A percentile compares a stretch with the other conserved stretches of the same genome.
These are phyloP conservation scores for Brachionus rotundiformis DNA, from an alignment of 1,140 invertebrate species.

Conservation along the genomic window DNA sequence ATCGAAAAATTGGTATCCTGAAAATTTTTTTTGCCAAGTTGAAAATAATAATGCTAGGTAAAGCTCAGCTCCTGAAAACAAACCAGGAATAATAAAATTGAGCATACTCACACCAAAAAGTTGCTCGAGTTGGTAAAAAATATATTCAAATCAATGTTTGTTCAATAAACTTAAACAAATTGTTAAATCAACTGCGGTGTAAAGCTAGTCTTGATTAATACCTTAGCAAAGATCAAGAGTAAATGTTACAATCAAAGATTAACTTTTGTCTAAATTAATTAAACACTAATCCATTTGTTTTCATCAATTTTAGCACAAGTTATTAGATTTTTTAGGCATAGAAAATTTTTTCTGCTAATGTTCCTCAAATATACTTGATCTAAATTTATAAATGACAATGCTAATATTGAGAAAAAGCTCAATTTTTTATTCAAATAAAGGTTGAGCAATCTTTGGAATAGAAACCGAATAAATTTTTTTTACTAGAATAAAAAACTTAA, in stretches of 20 bases:
- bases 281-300: not conserved
- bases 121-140: not conserved
- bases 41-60: no score
- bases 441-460: not conserved
- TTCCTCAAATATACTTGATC: not conserved
- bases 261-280: slow-evolving; percentile 25
- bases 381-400: not conserved
- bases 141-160: not conserved
- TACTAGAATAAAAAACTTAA: not conserved
- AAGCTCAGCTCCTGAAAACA: no score
- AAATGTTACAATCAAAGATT: slow-evolving; percentile 20
- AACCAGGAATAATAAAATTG: not conserved
- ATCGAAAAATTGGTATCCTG: no score
- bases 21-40: no score
- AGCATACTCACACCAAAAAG: not conserved
- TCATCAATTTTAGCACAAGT: not conserved
- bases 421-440: not conserved
- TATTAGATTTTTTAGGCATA: not conserved
- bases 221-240: slow-evolving; percentile 1
- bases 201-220: slow-evolving; percentile 14
- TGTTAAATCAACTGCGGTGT: not conserved
- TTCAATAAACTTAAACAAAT: not conserved
- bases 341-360: not conserved
- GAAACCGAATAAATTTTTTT: not conserved
- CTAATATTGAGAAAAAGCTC: not conserved